Percentiles rank a stretch among this genome's conserved stretches.
These are phyloP conservation scores for Microctenopoma stevenorrisi DNA, from an alignment of 2,797 vertebrate genomes.

Conservation along the genomic window DNA sequence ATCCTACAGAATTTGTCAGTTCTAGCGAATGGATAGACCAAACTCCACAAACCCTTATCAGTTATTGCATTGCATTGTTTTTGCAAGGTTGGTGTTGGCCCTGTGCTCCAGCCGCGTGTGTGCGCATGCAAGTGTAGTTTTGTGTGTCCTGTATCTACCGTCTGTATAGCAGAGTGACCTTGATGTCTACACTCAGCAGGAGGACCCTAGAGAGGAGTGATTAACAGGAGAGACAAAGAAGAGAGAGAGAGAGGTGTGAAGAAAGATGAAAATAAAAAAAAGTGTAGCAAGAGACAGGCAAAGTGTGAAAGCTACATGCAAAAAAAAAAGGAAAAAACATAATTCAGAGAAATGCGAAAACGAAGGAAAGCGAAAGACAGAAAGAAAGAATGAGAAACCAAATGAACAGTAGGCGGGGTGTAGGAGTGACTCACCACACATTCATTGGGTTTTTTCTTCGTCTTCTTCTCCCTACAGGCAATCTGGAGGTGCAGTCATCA, in stretches of 20 bases:
- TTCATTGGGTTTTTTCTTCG: constrained; percentile 45
- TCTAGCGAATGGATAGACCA: constrained; percentile 8
- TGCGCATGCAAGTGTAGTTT: constrained; percentile 30
- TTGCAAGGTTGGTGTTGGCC: constrained; percentile 22
- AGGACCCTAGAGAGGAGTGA: constrained; percentile 73
- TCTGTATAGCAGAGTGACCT: constrained; percentile 73
- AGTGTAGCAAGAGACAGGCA: constrained; percentile 17
- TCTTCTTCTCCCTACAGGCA: constrained; percentile 78
- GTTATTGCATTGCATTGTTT: constrained; percentile 22
- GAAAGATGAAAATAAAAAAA: constrained; percentile 34
- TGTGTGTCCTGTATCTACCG: constrained; percentile 61
- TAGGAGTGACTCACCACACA: constrained; percentile 73
- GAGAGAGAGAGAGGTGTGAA: constrained; percentile 34
- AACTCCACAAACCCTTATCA: constrained; percentile 7
- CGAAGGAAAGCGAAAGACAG: constrained; percentile 8
- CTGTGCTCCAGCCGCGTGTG: constrained; percentile 11
- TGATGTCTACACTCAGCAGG: constrained; percentile 72
- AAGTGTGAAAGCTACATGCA: constrained; percentile 60
- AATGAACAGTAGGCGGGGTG: constrained; percentile 48
- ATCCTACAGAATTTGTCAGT: constrained; percentile 7
- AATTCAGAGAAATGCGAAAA: constrained; percentile 18
- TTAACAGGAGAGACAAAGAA: constrained; percentile 64
- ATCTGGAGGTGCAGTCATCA: constrained; percentile 88
- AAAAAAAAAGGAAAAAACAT: constrained; percentile 1
- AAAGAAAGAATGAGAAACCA: constrained; percentile 34